These are phyloP conservation scores for Poliocrania exsul DNA, from an alignment of 2,797 vertebrate genomes.

Conservation along the genomic window DNA sequence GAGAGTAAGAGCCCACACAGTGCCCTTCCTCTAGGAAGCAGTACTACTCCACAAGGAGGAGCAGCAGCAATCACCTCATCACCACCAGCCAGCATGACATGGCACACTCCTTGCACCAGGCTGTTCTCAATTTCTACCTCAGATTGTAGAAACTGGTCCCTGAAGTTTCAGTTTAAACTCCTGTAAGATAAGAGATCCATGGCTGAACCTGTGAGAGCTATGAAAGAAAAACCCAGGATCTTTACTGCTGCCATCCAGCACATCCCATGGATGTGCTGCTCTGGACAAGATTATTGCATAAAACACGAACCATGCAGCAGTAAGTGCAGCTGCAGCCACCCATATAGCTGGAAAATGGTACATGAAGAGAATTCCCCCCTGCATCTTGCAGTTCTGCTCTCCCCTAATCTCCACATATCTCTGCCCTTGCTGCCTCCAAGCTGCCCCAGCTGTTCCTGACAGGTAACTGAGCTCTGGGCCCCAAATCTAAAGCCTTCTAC, in stretches of 20 bases:
- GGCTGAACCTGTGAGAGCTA: neutral
- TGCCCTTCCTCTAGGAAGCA: neutral
- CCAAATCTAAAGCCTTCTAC: neutral
- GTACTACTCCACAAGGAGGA: neutral
- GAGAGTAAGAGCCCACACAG: neutral
- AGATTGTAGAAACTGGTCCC: neutral
- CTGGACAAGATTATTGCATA: neutral
- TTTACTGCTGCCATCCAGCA: neutral
- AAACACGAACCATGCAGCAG: neutral
- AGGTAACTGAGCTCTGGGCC: neutral
- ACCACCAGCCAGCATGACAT: neutral
- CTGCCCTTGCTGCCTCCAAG: neutral
- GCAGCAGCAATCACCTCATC: neutral
- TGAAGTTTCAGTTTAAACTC: neutral
- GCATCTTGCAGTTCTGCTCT: neutral
- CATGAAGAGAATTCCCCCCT: neutral
- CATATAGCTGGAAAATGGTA: accelerated
- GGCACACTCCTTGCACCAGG: neutral
- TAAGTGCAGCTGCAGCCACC: neutral
- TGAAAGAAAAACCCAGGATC: neutral
- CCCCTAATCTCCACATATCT: neutral
- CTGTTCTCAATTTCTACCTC: neutral
- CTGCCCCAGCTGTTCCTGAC: neutral
- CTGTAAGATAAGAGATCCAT: neutral
- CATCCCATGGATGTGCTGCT: neutral